Conservation (phyloP, 1,140 invertebrate species). For the Lepidotrigona ventralis region DNA sequence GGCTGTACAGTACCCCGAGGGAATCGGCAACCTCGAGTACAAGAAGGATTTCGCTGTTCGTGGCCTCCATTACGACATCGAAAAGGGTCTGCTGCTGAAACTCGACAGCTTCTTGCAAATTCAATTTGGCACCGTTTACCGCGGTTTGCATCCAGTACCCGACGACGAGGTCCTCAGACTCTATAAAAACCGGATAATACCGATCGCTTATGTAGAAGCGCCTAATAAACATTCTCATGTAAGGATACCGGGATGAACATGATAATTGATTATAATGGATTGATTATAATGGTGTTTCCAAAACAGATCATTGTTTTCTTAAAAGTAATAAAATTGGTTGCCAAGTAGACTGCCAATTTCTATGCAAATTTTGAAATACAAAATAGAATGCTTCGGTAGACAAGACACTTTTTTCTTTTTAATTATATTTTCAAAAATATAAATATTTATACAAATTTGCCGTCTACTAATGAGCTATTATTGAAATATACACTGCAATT, state of each 20-base stretch:
- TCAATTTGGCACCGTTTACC: slow-evolving; percentile 96
- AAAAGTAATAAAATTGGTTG: neutral
- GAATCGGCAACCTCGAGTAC: slow-evolving; percentile 90
- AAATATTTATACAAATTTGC: no score
- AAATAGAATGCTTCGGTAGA: no score
- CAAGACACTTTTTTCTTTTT: no score
- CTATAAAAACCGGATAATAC: slow-evolving; percentile 93
- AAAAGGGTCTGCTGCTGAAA: slow-evolving; percentile 96
- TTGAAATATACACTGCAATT: neutral
- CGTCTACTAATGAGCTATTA: neutral
- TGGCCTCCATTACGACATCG: slow-evolving; percentile 97
- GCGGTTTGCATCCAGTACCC: slow-evolving; percentile 89
- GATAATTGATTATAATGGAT: neutral
- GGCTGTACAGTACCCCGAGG: slow-evolving; percentile 92
- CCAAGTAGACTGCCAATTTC: no score
- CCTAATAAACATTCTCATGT: slow-evolving; percentile 78
- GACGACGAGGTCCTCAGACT: slow-evolving; percentile 92
- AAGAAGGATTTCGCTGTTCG: slow-evolving; percentile 94
- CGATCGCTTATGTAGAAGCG: slow-evolving; percentile 90
- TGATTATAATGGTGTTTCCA: no score
- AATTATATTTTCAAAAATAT: no score
- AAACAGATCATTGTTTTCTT: neutral
- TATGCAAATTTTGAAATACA: no score
- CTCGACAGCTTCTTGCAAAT: slow-evolving; percentile 98
- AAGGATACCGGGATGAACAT: slow-evolving; percentile 59